A percentile compares a stretch with the other conserved stretches of the same genome.
Conservation (phyloP, 2,797 vertebrate species). For the Podargus strigoides region DNA sequence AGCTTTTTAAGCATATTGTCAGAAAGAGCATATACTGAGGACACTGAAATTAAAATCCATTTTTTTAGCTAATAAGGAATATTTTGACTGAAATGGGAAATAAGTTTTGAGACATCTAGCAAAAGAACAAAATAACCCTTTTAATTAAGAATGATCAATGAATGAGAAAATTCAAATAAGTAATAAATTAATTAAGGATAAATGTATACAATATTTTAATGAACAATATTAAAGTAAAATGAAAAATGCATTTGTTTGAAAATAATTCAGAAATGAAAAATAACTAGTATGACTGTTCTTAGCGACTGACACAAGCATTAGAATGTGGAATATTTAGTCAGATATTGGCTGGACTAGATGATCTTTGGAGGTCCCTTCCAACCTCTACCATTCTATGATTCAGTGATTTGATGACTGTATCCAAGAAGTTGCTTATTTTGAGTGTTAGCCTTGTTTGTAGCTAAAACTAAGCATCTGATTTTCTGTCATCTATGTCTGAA, state of each 20-base stretch:
- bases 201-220: background rate
- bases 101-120: background rate
- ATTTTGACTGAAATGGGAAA: background rate
- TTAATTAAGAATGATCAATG: background rate
- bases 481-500: background rate
- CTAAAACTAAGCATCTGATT: background rate
- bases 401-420: no score
- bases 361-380: no score
- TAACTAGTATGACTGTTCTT: background rate
- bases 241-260: background rate
- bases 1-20: background rate
- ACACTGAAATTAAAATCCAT: background rate
- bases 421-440: background rate
- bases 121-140: background rate
- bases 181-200: background rate
- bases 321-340: background rate
- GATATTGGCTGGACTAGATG: no score
- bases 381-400: no score
- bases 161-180: background rate
- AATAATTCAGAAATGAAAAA: background rate
- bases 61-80: background rate
- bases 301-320: background rate
- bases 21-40: background rate
- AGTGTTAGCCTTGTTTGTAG: background rate
- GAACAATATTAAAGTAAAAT: background rate